Base-by-base conservation (phyloP, 2,888 invertebrate species). In the Terebella lapidaria region DNA sequence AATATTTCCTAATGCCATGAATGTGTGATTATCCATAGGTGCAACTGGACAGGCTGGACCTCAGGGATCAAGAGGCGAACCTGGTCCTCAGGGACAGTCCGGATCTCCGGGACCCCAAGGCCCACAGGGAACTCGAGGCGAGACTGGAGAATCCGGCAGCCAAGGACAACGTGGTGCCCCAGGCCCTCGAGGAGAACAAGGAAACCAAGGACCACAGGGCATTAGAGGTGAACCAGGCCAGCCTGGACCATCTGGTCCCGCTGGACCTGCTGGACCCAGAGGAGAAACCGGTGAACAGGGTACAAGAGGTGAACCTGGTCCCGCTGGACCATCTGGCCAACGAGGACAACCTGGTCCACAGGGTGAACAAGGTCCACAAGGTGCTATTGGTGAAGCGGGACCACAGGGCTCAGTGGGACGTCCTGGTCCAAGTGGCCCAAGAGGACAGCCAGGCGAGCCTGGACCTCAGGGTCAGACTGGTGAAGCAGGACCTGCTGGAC, bases 371-470 rank as follows among this genome's bases (percentile, higher is more conserved):
- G 66, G 66, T 15, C 45, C 28, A 45, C 25, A 57, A 29, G 66
- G 66, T 55, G 51, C 45, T 5, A 18, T 47, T 2, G 63, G 63
- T 15, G 47, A 86, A 73, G 84, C 88, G 1, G 92, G 92, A 4
- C 83, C 86, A 62, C 84, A 87, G 35, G 92, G 62, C 15, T 28
- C 53, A 5, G 5, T 15, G 5, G 53, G 53, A 5, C 53, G 27
- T n/a, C 10, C 5, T 22, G 49, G 49, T 5, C 56, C 2, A 26
- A 22, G n/a, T 10, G 62, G 61, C 26, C 47, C 30, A 52, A 4
- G 51, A 20, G 63, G 63, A 28, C 53, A 24, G 18, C 42, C 52
- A 35, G 63, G 63, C 4, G 42, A 3, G 15, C 35, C 54, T 35
- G 58, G 58, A 24, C 42, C 55, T 24, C 42, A 10, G 15, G 63